phyloP scores from a whole-genome alignment of 1,140 invertebrate genomes.

The Platorchestia sp. region DNA sequence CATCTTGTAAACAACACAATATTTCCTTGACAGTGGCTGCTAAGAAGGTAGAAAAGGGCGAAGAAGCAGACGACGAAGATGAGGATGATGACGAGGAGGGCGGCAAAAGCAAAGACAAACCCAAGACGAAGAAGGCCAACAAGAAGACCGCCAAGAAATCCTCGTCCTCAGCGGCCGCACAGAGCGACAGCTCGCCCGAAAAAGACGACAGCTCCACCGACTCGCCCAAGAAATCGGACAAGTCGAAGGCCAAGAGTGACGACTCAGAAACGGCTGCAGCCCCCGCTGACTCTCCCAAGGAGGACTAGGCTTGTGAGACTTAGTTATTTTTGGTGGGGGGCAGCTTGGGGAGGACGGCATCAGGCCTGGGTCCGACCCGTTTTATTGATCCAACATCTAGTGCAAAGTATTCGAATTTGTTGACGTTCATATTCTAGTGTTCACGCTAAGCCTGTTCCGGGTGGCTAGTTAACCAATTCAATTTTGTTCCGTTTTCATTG shows the following conservation, averaged over 20 bases:
- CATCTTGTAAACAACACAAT: no score
- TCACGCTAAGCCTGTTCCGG: background rate
- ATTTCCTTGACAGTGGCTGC: constrained; percentile 20
- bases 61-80: constrained; percentile 42
- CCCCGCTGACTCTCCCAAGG: constrained; percentile 13
- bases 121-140: constrained; percentile 32
- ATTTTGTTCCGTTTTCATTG: background rate
- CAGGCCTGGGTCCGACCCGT: background rate
- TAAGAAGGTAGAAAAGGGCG: constrained; percentile 33
- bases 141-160: constrained; percentile 42
- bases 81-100: constrained; percentile 34
- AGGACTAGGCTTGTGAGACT: background rate
- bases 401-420: background rate
- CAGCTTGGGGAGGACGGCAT: background rate
- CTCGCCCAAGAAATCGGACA: constrained; percentile 11
- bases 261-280: background rate
- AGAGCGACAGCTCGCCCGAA: constrained; percentile 43
- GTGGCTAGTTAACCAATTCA: background rate
- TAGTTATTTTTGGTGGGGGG: constrained; percentile 9
- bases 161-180: constrained; percentile 11
- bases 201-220: constrained; percentile 32
- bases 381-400: background rate
- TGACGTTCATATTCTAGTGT: background rate
- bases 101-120: constrained; percentile 38
- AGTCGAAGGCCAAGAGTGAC: background rate